A percentile compares a stretch with the other conserved stretches of the same genome.
Evolutionary conservation across 2,797 vertebrate species (phyloP).

Genomic region (Hapalemur alaotrensis): DNA sequence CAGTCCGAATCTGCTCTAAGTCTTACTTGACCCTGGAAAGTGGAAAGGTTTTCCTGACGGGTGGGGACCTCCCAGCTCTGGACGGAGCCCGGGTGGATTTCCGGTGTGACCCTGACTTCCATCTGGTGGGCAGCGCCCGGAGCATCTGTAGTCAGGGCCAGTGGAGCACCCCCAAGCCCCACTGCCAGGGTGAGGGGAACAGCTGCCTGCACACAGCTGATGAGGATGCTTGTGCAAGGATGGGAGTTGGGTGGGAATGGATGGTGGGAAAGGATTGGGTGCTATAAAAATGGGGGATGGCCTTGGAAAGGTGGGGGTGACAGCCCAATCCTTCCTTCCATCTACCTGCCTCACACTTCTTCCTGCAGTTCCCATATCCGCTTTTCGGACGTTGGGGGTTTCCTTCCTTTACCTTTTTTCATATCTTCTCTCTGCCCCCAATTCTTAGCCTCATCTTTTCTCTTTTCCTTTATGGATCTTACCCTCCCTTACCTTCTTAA

Average conservation of each 20-base stretch:
- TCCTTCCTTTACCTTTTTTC: not conserved
- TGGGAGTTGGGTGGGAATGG: not conserved
- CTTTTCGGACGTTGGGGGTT: not conserved
- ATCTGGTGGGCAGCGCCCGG: constrained; percentile 90
- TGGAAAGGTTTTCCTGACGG: constrained; percentile 87
- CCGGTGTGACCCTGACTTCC: constrained; percentile 92
- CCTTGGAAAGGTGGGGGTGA: not conserved
- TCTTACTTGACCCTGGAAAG: constrained; percentile 94
- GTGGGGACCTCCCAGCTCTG: constrained; percentile 88
- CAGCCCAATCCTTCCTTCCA: not conserved
- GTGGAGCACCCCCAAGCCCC: constrained; percentile 93
- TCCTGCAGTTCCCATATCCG: not conserved
- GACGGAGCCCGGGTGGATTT: constrained; percentile 92
- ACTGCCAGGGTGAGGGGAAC: constrained; percentile 91
- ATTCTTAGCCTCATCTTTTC: constrained; percentile 8
- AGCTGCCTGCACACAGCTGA: constrained; percentile 48
- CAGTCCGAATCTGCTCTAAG: constrained; percentile 92
- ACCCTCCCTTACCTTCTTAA: not conserved
- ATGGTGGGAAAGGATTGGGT: not conserved
- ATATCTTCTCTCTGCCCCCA: not conserved
- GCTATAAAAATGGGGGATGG: not conserved
- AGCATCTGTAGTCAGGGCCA: constrained; percentile 95
- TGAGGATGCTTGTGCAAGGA: constrained; percentile 6
- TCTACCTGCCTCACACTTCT: not conserved
- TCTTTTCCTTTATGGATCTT: not conserved